These are phyloP conservation scores for Chloromyia formosa DNA, from an alignment of 2,888 invertebrate species.

Conservation along the genomic window DNA sequence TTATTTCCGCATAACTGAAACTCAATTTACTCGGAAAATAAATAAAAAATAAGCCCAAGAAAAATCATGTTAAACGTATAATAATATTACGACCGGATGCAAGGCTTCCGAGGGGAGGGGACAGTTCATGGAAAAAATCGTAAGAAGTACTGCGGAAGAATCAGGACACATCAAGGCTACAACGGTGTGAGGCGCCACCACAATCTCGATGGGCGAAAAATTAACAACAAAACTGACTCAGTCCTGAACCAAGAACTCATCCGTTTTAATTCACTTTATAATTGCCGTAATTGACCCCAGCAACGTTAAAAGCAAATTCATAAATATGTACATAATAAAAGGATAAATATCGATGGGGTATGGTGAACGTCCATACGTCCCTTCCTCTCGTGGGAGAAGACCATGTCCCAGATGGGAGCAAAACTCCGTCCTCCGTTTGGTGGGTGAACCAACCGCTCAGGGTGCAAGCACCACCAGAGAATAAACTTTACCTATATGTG, in stretches of 20 bases:
- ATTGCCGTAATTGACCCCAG: conserved; percentile 47
- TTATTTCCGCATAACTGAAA: conserved; percentile 42
- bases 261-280: conserved; percentile 44
- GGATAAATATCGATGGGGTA: conserved; percentile 21
- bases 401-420: not conserved
- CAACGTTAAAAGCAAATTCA: not conserved
- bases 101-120: not conserved
- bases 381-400: not conserved
- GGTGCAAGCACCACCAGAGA: not conserved
- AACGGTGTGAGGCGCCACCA: too few relatives aligned
- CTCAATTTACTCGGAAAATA: conserved; percentile 36
- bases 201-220: too few relatives aligned
- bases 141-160: too few relatives aligned
- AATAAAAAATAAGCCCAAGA: too few relatives aligned
- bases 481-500: conserved; percentile 21
- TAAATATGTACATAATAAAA: conserved; percentile 42
- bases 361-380: too few relatives aligned
- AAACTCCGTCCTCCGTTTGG: too few relatives aligned
- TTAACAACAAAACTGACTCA: conserved; percentile 44
- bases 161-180: too few relatives aligned
- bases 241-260: too few relatives aligned
- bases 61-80: conserved; percentile 1
- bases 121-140: not conserved
- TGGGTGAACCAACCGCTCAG: not conserved
- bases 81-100: conserved; percentile 1